phyloP scores from a whole-genome alignment of 2,888 invertebrate genomes.

The Hemaris fuciformis region DNA sequence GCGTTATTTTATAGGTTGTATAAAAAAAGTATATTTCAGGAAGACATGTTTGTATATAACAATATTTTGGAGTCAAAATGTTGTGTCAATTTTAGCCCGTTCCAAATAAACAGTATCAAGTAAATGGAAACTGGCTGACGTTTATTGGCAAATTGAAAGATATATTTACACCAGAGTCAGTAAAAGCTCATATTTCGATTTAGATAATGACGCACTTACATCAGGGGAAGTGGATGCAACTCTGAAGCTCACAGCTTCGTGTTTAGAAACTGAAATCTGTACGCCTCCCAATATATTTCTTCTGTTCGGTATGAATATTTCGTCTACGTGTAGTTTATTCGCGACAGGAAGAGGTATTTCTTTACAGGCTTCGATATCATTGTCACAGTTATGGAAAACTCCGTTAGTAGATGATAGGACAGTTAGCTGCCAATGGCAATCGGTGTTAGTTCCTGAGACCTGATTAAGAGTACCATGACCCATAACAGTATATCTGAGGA shows the following conservation, averaged over 20 bases:
- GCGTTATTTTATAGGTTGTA: too few relatives aligned
- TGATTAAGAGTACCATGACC: slow-evolving; percentile 55
- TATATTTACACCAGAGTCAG: not conserved
- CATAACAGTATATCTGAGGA: slow-evolving; percentile 60
- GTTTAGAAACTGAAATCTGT: slow-evolving; percentile 49
- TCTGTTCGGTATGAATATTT: slow-evolving; percentile 66
- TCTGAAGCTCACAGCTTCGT: slow-evolving; percentile 60
- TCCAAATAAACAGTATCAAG: not conserved
- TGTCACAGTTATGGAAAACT: slow-evolving; percentile 65
- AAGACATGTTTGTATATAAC: not conserved
- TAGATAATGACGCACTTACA: slow-evolving; percentile 39
- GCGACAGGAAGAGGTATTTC: slow-evolving; percentile 42
- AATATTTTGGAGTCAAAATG: not conserved
- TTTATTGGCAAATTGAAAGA: not conserved
- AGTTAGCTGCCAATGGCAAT: slow-evolving; percentile 63
- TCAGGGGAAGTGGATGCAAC: slow-evolving; percentile 54
- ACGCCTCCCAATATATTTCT: slow-evolving; percentile 68
- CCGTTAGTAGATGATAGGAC: slow-evolving; percentile 49
- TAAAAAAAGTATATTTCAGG: not conserved
- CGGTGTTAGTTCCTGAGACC: slow-evolving; percentile 30
- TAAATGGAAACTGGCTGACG: not conserved
- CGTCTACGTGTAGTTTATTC: slow-evolving; percentile 57
- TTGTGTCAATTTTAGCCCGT: not conserved
- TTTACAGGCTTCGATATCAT: slow-evolving; percentile 43
- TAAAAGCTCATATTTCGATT: not conserved